phyloP scores from a whole-genome alignment of 2,113 vertebrate genomes.

The Vireo altiloquus region DNA sequence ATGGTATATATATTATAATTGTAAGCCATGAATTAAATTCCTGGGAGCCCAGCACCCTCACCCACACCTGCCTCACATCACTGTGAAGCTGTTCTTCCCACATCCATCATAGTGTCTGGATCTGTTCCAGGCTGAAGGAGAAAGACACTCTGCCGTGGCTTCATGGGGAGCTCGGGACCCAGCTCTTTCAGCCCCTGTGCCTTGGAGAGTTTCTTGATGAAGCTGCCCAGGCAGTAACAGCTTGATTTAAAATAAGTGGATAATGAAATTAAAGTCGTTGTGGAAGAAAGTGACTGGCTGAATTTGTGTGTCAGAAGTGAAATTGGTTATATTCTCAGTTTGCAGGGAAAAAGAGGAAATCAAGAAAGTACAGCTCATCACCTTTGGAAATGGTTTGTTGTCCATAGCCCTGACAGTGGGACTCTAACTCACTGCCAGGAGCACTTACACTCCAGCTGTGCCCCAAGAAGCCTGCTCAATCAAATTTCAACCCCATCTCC shows the following conservation, averaged over 20 bases:
- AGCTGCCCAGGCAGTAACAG: neutral
- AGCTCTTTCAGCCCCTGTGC: neutral
- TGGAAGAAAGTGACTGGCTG: neutral
- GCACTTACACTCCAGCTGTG: too few species aligned
- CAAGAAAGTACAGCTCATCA: neutral
- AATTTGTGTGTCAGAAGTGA: neutral
- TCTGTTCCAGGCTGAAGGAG: neutral
- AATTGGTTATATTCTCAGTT: neutral
- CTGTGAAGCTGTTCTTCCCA: neutral
- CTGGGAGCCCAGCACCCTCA: neutral
- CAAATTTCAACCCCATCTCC: rapidly evolving
- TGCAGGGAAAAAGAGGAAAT: neutral
- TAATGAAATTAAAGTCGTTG: neutral
- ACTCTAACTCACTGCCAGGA: neutral
- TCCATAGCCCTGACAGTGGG: neutral
- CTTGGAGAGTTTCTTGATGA: neutral
- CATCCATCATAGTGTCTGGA: rapidly evolving
- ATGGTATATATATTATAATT: neutral
- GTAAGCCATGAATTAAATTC: neutral
- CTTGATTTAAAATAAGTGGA: neutral
- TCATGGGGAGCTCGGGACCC: rapidly evolving
- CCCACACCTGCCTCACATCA: rapidly evolving
- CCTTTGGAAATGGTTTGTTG: neutral
- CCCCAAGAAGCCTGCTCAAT: neutral
- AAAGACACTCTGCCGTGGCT: neutral